These are phyloP conservation scores for Musca domestica DNA, from an alignment of 1,140 invertebrate genomes.

Conservation along the genomic window DNA sequence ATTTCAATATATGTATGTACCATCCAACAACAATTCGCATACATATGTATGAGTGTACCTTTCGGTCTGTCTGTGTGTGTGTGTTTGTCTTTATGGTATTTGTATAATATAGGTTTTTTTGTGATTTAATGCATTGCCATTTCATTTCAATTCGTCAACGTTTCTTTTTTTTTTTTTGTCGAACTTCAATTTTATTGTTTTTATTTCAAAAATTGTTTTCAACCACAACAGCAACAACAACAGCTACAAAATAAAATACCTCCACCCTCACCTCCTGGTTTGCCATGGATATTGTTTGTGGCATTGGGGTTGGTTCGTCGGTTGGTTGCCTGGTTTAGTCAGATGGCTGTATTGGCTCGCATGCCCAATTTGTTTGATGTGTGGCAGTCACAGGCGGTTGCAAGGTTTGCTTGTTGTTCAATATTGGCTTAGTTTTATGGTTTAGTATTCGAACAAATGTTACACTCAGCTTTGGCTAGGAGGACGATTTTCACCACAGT, in stretches of 20 bases:
- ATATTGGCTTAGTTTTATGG: constrained; percentile 22
- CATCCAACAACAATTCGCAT: too few species aligned
- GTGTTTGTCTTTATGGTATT: neutral
- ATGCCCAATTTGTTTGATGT: neutral
- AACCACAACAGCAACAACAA: neutral
- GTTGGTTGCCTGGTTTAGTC: too few species aligned
- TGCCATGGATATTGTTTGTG: neutral
- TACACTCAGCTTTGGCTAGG: too few species aligned
- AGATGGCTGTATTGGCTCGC: neutral
- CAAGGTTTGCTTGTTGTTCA: neutral
- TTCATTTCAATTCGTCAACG: constrained; percentile 10
- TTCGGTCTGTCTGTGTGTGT: neutral
- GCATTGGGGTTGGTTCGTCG: neutral
- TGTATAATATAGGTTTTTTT: neutral
- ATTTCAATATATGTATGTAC: neutral
- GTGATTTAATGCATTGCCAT: constrained; percentile 9
- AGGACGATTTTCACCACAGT: too few species aligned
- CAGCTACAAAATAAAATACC: neutral
- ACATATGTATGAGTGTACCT: neutral
- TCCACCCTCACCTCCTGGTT: too few species aligned
- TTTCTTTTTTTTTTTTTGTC: neutral
- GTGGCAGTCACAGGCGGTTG: neutral
- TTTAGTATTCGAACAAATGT: constrained; percentile 1
- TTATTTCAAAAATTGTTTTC: too few species aligned
- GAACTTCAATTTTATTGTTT: too few species aligned